Conservation (phyloP, 1,140 invertebrate genomes). For the Formica selysi region DNA sequence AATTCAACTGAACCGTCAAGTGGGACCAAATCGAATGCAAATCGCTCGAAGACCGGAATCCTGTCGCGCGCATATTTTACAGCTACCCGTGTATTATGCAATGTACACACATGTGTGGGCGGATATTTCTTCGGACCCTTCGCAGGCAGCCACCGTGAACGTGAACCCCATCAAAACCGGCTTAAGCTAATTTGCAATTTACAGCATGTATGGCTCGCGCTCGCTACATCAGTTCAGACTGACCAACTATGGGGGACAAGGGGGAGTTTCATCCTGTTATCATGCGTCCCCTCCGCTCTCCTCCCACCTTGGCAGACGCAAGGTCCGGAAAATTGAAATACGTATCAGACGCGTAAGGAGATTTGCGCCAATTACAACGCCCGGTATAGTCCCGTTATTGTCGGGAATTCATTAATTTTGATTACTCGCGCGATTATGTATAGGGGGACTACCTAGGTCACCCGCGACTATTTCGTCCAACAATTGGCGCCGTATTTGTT, state of each 20-base stretch:
- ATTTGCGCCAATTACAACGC: conserved; percentile 70
- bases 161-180: conserved; percentile 71
- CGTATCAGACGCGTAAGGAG: conserved; percentile 65
- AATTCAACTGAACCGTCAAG: conserved; percentile 49
- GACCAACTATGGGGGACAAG: conserved; percentile 3
- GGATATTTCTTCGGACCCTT: conserved; percentile 19
- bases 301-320: background rate
- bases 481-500: conserved; percentile 37
- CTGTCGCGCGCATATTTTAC: conserved; percentile 40
- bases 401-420: conserved; percentile 57
- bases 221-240: conserved; percentile 44
- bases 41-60: conserved; percentile 26
- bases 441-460: conserved; percentile 13
- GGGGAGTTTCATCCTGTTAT: conserved; percentile 61
- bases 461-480: conserved; percentile 23
- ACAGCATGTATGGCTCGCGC: conserved; percentile 59
- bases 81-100: conserved; percentile 11
- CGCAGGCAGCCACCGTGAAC: background rate
- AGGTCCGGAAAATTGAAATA: conserved; percentile 70
- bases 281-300: background rate
- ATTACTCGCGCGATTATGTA: conserved; percentile 59
- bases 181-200: conserved; percentile 77
- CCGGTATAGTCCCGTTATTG: conserved; percentile 45
- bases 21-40: conserved; percentile 50
- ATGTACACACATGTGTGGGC: conserved; percentile 12